Evolutionary conservation across 2,113 vertebrate species (phyloP).

Genomic region (Grus americana): DNA sequence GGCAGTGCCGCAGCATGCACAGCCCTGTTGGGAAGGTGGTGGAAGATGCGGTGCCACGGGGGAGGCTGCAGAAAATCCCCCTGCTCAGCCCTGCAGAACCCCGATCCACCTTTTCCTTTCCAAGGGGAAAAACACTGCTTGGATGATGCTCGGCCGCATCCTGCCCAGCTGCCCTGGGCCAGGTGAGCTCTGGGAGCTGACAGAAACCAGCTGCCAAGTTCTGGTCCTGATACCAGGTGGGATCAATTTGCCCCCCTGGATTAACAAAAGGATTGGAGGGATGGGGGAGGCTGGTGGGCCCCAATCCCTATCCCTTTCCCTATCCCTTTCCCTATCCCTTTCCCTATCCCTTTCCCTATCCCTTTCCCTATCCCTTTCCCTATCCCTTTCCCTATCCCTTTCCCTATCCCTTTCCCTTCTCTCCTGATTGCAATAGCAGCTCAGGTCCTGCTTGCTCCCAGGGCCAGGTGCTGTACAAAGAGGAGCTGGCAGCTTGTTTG

Average conservation of each 20-base stretch:
- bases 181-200: neutral
- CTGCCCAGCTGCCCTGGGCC: neutral
- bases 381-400: neutral
- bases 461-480: fast-evolving
- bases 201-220: neutral
- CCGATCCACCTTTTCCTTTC: neutral
- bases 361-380: neutral
- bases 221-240: neutral
- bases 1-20: fast-evolving
- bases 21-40: neutral
- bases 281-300: fast-evolving
- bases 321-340: neutral
- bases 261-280: neutral
- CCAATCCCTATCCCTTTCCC: neutral
- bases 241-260: neutral
- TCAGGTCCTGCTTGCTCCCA: fast-evolving
- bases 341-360: neutral
- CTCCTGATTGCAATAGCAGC: neutral
- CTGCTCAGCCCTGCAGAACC: neutral
- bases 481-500: neutral
- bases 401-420: neutral
- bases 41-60: fast-evolving
- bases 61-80: neutral
- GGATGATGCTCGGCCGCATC: fast-evolving
- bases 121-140: neutral